Percentiles rank a stretch among this genome's conserved stretches.
Conservation (phyloP, 2,797 vertebrate genomes). For the Sparus aurata region DNA sequence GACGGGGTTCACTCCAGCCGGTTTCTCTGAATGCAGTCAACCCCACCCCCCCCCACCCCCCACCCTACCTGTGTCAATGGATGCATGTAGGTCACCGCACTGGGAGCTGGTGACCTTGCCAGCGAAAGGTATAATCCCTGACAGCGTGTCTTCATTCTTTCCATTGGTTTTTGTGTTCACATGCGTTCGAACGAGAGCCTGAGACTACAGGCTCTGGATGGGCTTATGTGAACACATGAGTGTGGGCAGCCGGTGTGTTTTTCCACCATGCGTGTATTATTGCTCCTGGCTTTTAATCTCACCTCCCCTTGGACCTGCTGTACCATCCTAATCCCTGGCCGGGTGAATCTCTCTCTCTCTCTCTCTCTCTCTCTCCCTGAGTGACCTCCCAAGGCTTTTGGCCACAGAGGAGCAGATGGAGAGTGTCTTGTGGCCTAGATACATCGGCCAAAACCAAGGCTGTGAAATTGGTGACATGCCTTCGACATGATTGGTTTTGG, state of each 20-base stretch:
- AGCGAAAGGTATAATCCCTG: not conserved
- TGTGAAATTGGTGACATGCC: conserved; percentile 65
- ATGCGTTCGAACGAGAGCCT: not conserved
- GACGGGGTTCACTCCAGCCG: conserved; percentile 10
- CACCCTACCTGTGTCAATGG: not conserved
- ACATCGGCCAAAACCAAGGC: conserved; percentile 58
- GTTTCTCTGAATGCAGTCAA: not conserved
- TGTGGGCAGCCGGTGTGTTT: conserved; percentile 21
- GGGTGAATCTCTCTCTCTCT: conserved; percentile 43
- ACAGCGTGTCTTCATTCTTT: not conserved
- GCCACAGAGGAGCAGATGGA: conserved; percentile 76
- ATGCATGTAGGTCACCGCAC: not conserved
- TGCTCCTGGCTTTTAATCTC: conserved; percentile 76
- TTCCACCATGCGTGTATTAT: conserved; percentile 46
- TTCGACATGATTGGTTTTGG: conserved; percentile 67
- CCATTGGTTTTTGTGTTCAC: not conserved
- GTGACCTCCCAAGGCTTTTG: conserved; percentile 71
- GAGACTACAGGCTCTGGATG: not conserved
- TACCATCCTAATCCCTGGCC: conserved; percentile 76
- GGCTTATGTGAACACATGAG: conserved; percentile 15
- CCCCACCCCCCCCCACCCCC: not conserved
- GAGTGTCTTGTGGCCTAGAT: conserved; percentile 78
- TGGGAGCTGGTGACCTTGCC: not conserved
- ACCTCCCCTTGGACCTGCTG: conserved; percentile 72
- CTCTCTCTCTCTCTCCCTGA: conserved; percentile 28